Evolutionary conservation across 2,113 vertebrate species (phyloP).

Genomic region (Spea multiplicata): DNA sequence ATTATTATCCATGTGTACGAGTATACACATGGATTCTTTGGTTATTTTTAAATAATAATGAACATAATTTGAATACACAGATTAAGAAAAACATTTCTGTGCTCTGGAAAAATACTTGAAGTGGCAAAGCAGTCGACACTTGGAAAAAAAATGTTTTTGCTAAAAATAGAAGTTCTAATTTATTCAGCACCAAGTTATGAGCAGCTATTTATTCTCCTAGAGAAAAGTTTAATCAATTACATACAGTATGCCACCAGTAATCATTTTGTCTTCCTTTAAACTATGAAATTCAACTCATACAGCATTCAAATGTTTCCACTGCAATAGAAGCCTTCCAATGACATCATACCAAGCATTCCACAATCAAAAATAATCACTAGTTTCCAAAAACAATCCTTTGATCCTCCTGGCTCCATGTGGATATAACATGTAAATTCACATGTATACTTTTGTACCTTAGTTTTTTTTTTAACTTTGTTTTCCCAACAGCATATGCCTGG

Average conservation of each 20-base stretch:
- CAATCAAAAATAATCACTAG: neutral
- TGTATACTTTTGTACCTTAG: neutral
- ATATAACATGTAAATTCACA: neutral
- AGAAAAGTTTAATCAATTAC: constrained; percentile 23
- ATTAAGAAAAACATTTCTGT: neutral
- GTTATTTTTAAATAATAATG: neutral
- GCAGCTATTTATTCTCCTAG: constrained; percentile 41
- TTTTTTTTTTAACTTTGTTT: constrained; percentile 30
- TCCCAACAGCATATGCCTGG: constrained; percentile 48
- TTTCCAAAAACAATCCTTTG: constrained; percentile 42
- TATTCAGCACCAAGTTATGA: constrained; percentile 40
- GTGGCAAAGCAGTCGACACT: neutral
- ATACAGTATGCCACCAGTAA: constrained; percentile 18
- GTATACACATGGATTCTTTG: neutral
- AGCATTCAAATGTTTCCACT: neutral
- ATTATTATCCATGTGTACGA: too few species aligned
- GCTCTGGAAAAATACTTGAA: neutral
- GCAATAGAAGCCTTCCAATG: neutral
- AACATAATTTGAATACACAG: neutral
- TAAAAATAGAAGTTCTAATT: constrained; percentile 36
- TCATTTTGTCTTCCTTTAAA: constrained; percentile 36
- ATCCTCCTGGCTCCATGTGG: constrained; percentile 17
- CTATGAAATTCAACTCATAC: constrained; percentile 30
- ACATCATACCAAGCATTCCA: constrained; percentile 11
- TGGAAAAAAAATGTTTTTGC: constrained; percentile 32